Evolutionary conservation across 2,888 invertebrate genomes (phyloP), one percentile per base, ranked within the genome.

Genomic region (Syrphus vitripennis): DNA sequence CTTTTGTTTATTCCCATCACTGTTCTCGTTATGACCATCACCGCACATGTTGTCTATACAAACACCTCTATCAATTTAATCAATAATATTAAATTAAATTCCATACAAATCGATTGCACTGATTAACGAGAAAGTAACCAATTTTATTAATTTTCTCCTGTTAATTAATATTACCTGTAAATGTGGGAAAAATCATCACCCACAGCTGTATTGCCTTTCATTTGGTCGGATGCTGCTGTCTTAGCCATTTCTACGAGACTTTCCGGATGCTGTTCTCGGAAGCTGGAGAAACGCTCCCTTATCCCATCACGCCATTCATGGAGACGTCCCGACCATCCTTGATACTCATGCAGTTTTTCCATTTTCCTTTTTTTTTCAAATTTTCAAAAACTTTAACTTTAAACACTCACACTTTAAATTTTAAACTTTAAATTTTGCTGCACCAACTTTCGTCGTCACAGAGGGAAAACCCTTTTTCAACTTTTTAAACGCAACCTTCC

Each of bases 261-360:
- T 34, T 93, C 91, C 0, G 94, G 94, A 89, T 95, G 93, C 75
- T 94, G 92, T 87, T 96, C 95, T 79, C 94, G 95, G 94, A 95
- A 95, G 19, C 90, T 91, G 2, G 93, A 90, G 94, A 94, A 95
- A 83, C 94, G 93, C 90, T 95, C 95, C 75, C 94, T 94, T 42
- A 95, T 93, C 75, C 93, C 93, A 87, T 96, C 96, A 59, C 95
- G 93, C 84, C 94, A 93, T 21, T 94, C 94, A 90, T 97, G 97
- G 31, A 96, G 90, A 26, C 96, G 94, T 7, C 97, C 97, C 1
- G 95, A 92, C 69, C 95, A 92, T 0, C 97, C 97, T 90, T 96
- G 95, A 91, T 97, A 97, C 88, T 96, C 96, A 89, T 96, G 94
- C 71, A 97, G 92, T 91, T 97, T 97, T 88, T 97, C 96, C 90